Base-by-base conservation (phyloP, 2,888 invertebrate species). In the Drosophila ustulata region DNA sequence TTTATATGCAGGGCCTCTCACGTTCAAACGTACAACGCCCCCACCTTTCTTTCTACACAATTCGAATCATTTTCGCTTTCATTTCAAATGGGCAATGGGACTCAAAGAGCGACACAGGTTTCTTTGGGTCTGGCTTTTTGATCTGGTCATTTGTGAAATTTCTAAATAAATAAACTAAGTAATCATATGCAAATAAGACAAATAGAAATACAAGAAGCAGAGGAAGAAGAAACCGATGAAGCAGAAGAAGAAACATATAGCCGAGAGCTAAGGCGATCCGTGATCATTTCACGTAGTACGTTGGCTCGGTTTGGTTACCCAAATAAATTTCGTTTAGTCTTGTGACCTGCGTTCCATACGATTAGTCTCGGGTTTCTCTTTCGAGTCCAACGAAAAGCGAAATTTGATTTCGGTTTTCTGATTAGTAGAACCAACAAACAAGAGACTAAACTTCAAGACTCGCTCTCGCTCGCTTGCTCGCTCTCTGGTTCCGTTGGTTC, bases 301-400 rank as follows among this genome's bases (percentile, higher is more conserved):
- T 34, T 59, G 64, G 53, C 61, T 84, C 70, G 82, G 87, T 88
- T 88, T 82, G 86, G 83, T 84, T 89, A 87, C 71, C 88, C 88
- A 87, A 81, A 84, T 84, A 87, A 78, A 75, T 74, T 87, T 81
- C 64, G 66, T 83, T 77, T 80, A 74, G 80, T 79, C 55, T 52
- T 58, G 55, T 75, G 80, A 76, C 69, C 75, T 62, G 75, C 53
- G 79, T 68, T 75, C 73, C 85, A 66, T 80, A 70, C 85, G 84
- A 85, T 85, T 85, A 82, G 84, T 85, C 67, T 88, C 86, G 82
- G 82, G 88, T 85, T 85, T 85, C 84, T 85, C 89, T 89, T 89
- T 89, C 80, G 71, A 65, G 67, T 76, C 67, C 58, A 75, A 75
- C 86, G 71, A 85, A 89, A 89, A 89, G 84, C 84, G 89, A 84